Conservation (phyloP, 2,797 vertebrate species). For the Poecilia picta region DNA sequence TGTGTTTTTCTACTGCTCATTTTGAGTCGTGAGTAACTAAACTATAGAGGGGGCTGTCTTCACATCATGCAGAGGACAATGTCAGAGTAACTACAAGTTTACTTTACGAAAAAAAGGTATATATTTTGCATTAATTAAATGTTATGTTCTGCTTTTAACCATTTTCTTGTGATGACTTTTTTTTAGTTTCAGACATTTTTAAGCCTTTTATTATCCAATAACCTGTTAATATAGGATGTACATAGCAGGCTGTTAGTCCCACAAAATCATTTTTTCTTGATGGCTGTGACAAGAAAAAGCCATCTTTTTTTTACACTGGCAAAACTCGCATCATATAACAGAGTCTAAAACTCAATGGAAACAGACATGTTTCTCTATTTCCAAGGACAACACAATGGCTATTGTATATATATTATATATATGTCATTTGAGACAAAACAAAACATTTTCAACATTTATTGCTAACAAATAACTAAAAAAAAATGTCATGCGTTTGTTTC, state of each 20-base stretch:
- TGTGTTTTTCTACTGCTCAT: not conserved
- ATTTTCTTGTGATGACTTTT: not conserved
- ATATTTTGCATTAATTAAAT: not conserved
- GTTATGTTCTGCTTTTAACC: not conserved
- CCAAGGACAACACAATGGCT: not conserved
- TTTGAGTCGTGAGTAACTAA: not conserved
- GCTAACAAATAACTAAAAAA: not conserved
- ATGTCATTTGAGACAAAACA: not conserved
- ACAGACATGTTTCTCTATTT: not conserved
- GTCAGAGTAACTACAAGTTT: not conserved
- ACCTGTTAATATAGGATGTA: not conserved
- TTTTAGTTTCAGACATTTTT: not conserved
- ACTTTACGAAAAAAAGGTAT: not conserved
- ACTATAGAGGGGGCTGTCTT: not conserved
- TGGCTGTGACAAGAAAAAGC: not conserved
- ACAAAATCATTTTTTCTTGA: not conserved
- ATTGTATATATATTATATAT: too few relatives aligned
- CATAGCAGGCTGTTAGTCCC: not conserved
- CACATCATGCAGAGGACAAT: not conserved
- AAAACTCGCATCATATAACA: not conserved
- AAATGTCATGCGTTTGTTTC: not conserved
- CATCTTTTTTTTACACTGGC: not conserved
- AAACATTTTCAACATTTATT: not conserved
- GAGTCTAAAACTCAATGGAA: not conserved
- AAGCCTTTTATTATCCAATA: not conserved